Evolutionary conservation across 2,113 vertebrate species (phyloP), one percentile per base, ranked within the genome.

Genomic region (Anhinga anhinga): DNA sequence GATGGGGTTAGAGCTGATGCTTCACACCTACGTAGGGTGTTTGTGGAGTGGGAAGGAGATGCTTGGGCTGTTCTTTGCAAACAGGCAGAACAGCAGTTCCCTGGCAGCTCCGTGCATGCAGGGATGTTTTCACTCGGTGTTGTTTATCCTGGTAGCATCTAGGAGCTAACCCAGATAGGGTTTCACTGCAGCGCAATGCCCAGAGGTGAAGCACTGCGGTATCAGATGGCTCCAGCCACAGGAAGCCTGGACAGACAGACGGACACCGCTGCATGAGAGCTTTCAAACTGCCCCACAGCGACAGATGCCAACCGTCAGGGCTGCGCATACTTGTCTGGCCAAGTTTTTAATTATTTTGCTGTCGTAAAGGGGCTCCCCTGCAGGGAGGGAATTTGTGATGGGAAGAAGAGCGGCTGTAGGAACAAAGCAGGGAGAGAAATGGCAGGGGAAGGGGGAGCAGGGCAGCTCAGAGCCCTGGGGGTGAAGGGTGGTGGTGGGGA

Each of bases 91-190:
- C 30, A 2, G 21, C 4, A 0, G 34, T 10, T 78, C n/a, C 52
- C 40, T 0, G 45, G 44, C 90, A 38, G 66, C 70, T 59, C 52
- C 15, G 0, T 0, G 8, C 26, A 0, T 15, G 0, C 4, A 0
- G 70, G 36, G 50, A 26, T 10, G 26, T 3, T 47, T 61, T 65
- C 2, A 1, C 52, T 44, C 38, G 0, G 6, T 0, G 11, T 13
- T 15, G 10, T 77, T 81, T 9, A 1, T 67, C 59, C 90, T 5
- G 49, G 59, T 11, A 42, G 61, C 61, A 16, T 10, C n/a, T 16
- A 7, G 45, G 55, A 50, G 52, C 65, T 17, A 29, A 56, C 23
- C 34, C 88, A 15, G 45, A 0, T 3, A 2, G 49, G 62, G 27
- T 55, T 69, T 20, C 7, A 0, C 52, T 18, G 38, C 66, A 13